A percentile compares a stretch with the other conserved stretches of the same genome.
Evolutionary conservation across 1,140 invertebrate species (phyloP).

Genomic region (Zaprionus davidi): DNA sequence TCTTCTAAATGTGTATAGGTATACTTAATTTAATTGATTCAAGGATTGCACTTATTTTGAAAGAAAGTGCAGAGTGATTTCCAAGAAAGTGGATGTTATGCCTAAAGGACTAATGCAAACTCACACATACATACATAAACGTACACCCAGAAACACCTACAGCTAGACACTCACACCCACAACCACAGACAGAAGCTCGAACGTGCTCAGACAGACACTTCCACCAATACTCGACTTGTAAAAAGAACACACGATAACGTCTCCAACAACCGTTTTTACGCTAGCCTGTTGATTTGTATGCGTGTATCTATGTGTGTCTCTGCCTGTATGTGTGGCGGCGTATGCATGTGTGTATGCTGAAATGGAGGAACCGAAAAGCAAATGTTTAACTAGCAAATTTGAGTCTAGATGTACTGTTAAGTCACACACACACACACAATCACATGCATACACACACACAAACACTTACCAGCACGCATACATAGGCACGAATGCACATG

Average conservation of each 20-base stretch:
- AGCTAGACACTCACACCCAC: constrained; percentile 8
- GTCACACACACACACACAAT: constrained; percentile 9
- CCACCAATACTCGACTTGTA: constrained; percentile 48
- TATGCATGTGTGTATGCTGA: constrained; percentile 5
- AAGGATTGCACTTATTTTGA: constrained; percentile 9
- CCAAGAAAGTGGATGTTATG: constrained; percentile 25
- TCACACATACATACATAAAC: constrained; percentile 22
- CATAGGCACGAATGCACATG: constrained; percentile 21
- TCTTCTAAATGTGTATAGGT: not conserved
- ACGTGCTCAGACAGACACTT: constrained; percentile 26
- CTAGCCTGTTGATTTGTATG: constrained; percentile 38
- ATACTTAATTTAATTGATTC: constrained; percentile 5
- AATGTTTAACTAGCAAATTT: constrained; percentile 56
- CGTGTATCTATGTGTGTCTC: constrained; percentile 15
- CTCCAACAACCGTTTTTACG: constrained; percentile 41
- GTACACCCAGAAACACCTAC: constrained; percentile 1
- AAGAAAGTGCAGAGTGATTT: constrained; percentile 16
- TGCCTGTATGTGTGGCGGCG: constrained; percentile 1
- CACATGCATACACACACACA: constrained; percentile 19
- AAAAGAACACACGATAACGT: constrained; percentile 35
- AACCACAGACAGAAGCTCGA: constrained; percentile 5
- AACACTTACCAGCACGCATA: constrained; percentile 1
- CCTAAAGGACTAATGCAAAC: constrained; percentile 15
- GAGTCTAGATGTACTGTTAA: constrained; percentile 37
- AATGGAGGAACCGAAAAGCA: constrained; percentile 54